These are phyloP conservation scores for Sebastes iracundus DNA, from an alignment of 2,797 vertebrate species.

Conservation along the genomic window DNA sequence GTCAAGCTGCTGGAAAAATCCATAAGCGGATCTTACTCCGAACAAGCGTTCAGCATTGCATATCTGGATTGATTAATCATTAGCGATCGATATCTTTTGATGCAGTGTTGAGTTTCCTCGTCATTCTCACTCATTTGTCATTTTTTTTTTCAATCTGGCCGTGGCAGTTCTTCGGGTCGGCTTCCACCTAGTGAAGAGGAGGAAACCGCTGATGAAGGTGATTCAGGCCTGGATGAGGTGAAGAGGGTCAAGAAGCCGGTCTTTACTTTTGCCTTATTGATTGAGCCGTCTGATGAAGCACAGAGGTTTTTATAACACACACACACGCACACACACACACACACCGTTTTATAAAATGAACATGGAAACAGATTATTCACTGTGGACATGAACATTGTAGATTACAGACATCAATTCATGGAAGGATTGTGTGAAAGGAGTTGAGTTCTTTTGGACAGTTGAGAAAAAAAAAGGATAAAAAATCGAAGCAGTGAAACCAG, in stretches of 20 bases:
- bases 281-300: neutral
- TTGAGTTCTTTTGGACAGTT: neutral
- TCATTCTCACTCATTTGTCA: conserved; percentile 3
- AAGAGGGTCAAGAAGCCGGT: neutral
- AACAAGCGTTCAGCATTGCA: neutral
- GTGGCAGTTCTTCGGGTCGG: neutral
- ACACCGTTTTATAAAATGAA: neutral
- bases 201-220: conserved; percentile 23
- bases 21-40: conserved; percentile 11
- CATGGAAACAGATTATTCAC: neutral
- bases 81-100: conserved; percentile 38
- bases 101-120: conserved; percentile 4
- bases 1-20: conserved; percentile 36
- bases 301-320: neutral
- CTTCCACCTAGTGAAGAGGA: neutral
- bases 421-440: neutral
- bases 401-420: neutral
- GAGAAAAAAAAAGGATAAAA: neutral
- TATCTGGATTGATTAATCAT: conserved; percentile 41
- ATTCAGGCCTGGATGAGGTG: conserved; percentile 6
- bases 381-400: neutral
- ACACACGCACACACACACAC: neutral
- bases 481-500: neutral
- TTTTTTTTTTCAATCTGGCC: neutral
- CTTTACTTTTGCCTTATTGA: conserved; percentile 7